Evolutionary conservation across 2,113 vertebrate species (phyloP).

Genomic region (Rhinopomastus cyanomelas): DNA sequence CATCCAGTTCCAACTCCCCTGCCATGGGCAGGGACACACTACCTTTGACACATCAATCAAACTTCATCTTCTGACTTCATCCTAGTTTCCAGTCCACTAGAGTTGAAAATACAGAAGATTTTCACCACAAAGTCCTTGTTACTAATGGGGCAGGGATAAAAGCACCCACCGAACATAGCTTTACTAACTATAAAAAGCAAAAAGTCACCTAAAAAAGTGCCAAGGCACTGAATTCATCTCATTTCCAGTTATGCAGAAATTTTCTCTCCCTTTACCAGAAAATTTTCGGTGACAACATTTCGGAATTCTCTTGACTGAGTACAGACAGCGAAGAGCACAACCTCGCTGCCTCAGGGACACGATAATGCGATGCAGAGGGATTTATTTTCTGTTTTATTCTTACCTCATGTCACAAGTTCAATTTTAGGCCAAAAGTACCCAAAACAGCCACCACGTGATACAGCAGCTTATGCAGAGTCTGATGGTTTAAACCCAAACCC

Average conservation of each 20-base stretch:
- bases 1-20: no score
- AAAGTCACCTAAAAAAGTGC: not conserved
- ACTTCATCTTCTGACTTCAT: not conserved
- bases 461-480: not conserved
- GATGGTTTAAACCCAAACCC: not conserved
- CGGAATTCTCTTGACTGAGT: not conserved
- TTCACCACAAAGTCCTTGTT: not conserved
- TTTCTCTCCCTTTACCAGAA: conserved; percentile 3
- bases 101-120: not conserved
- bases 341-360: not conserved
- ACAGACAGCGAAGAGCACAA: not conserved
- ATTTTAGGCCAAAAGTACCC: conserved; percentile 52
- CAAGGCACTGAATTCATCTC: not conserved
- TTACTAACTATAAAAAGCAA: not conserved
- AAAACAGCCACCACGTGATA: conserved; percentile 19
- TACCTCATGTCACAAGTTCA: conserved; percentile 63
- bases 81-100: not conserved
- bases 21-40: no score
- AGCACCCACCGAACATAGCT: not conserved
- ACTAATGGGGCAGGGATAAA: not conserved
- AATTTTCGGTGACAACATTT: conserved; percentile 34
- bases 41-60: not conserved
- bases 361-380: conserved; percentile 46
- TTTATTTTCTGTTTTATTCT: conserved; percentile 62
- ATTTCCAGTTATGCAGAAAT: not conserved